Conservation (phyloP, 2,797 vertebrate genomes). For the Fistularia commersonii region DNA sequence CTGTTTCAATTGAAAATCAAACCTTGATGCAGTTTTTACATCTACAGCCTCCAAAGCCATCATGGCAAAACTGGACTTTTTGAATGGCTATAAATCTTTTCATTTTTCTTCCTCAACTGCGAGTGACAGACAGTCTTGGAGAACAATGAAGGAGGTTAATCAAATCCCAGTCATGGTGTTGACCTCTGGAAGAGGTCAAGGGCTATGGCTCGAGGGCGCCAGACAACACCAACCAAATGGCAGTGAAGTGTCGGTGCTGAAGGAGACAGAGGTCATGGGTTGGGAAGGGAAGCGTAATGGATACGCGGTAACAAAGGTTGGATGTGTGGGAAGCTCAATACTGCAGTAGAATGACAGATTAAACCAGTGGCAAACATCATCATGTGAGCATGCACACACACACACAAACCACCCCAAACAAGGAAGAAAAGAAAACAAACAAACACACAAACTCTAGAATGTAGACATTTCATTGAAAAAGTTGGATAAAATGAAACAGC, state of each 20-base stretch:
- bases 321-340: conserved; percentile 20
- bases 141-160: conserved; percentile 68
- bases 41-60: conserved; percentile 19
- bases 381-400: no score
- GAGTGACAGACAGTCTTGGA: conserved; percentile 46
- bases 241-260: conserved; percentile 40
- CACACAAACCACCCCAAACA: not conserved
- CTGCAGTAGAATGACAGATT: conserved; percentile 9
- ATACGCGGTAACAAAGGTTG: conserved; percentile 47
- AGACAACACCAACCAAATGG: conserved; percentile 51
- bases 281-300: conserved; percentile 44
- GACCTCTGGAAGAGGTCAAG: conserved; percentile 61
- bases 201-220: conserved; percentile 49
- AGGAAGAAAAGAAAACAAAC: no score
- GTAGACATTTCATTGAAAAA: no score
- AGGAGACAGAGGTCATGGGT: conserved; percentile 50
- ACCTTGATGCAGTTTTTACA: conserved; percentile 5
- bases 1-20: conserved; percentile 2
- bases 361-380: conserved; percentile 1
- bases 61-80: conserved; percentile 38
- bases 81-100: conserved; percentile 49
- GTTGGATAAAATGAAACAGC: no score
- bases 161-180: conserved; percentile 68
- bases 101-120: conserved; percentile 33
- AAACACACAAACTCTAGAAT: no score